Evolutionary conservation across 2,797 vertebrate genomes (phyloP), one percentile per base, ranked within the genome.

Genomic region (Halcyon smyrnensis): DNA sequence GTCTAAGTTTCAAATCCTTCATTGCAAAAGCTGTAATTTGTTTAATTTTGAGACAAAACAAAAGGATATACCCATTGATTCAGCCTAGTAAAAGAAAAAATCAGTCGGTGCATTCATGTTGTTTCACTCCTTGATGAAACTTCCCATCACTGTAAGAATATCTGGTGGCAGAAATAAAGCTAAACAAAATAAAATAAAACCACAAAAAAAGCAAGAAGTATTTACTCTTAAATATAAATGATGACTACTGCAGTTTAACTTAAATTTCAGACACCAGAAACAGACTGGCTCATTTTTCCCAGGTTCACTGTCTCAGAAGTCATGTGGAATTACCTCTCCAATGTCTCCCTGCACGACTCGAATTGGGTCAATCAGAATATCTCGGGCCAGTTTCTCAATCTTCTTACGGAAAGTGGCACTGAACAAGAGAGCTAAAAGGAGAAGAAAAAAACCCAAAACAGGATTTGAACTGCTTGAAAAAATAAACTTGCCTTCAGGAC

Each of bases 321-420:
- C 3, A 8, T 0, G 12, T 8, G n/a, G 39, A 45, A 62, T 89
- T 97, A 99, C 99, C 99, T 99, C 99, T 98, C 99, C 99, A 27
- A 99, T 99, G 98, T 99, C 99, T 94, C 99, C 99, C 90, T 99
- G 99, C 82, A 99, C 99, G 57, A 99, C 99, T 54, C 99, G 99
- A 82, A 99, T 99, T 4, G 99, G 99, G 96, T 99, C 99, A 2
- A 99, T 98, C 93, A 99, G 97, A 96, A 99, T 99, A 94, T 99
- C 99, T 96, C 99, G 98, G 41, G 99, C 99, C 95, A 99, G 93
- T 56, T 99, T 99, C 98, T 99, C 99, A 6, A 99, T 99, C 98
- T 99, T 99, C 98, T 99, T 99, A 57, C 99, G 98, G 97, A 99
- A 99, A 6, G 99, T 99, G 87, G 99, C 99, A 81, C 99, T 99